phyloP scores from a whole-genome alignment of 2,888 invertebrate species.

The Buathra laborator region DNA sequence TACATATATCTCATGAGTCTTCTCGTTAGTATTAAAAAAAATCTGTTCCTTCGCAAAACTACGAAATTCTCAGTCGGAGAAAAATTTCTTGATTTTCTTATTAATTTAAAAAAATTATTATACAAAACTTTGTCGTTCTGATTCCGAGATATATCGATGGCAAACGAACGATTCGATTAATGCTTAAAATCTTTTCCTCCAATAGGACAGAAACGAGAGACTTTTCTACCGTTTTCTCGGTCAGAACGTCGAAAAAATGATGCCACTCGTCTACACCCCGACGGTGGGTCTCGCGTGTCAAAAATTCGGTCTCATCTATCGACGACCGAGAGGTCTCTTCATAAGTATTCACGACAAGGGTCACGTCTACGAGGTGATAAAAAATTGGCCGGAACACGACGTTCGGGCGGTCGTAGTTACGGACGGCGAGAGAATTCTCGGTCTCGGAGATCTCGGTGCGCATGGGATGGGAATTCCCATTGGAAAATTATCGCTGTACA shows the following conservation, averaged over 20 bases:
- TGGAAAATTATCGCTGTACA: conserved; percentile 98
- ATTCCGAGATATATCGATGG: neutral
- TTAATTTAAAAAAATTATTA: neutral
- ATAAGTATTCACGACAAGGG: conserved; percentile 98
- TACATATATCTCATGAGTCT: conserved; percentile 97
- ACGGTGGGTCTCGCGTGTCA: conserved; percentile 99
- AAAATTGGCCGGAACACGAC: conserved; percentile 97
- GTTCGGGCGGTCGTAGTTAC: conserved; percentile 97
- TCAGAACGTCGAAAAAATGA: conserved; percentile 95
- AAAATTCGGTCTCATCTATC: conserved; percentile 96
- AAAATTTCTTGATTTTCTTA: neutral
- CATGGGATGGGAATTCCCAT: conserved; percentile 99
- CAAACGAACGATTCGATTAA: neutral
- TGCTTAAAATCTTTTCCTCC: conserved; percentile 34
- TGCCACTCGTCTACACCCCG: conserved; percentile 99
- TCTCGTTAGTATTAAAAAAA: conserved; percentile 87
- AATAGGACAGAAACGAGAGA: conserved; percentile 97
- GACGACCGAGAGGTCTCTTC: conserved; percentile 96
- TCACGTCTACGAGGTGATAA: conserved; percentile 96
- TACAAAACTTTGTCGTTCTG: neutral
- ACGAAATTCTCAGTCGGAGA: neutral
- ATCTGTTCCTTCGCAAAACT: conserved; percentile 2
- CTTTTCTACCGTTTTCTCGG: conserved; percentile 96
- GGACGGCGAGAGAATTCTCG: conserved; percentile 99
- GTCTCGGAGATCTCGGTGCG: conserved; percentile 98